These are phyloP conservation scores for Osmoderma eremita DNA, from an alignment of 2,888 invertebrate genomes.

Conservation along the genomic window DNA sequence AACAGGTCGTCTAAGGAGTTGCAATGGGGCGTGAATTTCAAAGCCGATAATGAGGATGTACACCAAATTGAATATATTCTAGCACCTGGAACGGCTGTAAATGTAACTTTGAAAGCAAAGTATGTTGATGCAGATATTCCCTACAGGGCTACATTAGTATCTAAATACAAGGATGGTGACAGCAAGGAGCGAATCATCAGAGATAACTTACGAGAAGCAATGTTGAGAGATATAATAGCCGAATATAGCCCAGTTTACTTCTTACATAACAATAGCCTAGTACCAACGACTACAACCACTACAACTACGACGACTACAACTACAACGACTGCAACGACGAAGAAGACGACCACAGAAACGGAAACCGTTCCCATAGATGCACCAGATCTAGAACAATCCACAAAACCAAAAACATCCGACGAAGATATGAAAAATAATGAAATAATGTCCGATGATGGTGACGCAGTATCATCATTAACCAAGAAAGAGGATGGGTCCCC, in stretches of 20 bases:
- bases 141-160: constrained; percentile 77
- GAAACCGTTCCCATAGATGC: constrained; percentile 63
- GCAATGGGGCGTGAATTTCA: constrained; percentile 73
- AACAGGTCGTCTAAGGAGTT: constrained; percentile 62
- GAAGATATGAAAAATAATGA: constrained; percentile 57
- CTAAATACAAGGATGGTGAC: constrained; percentile 73
- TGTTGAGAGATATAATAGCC: constrained; percentile 74
- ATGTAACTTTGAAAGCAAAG: constrained; percentile 81
- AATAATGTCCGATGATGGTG: constrained; percentile 60
- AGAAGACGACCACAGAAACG: constrained; percentile 70
- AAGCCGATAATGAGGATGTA: constrained; percentile 67
- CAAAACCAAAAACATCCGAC: constrained; percentile 37
- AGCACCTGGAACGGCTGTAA: constrained; percentile 82
- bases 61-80: constrained; percentile 67
- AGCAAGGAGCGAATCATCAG: constrained; percentile 69
- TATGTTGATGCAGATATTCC: constrained; percentile 79
- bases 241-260: constrained; percentile 83
- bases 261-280: constrained; percentile 77
- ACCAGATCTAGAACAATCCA: constrained; percentile 56
- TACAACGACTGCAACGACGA: constrained; percentile 65
- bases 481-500: constrained; percentile 56
- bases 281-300: constrained; percentile 80
- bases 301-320: constrained; percentile 67
- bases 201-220: constrained; percentile 74
- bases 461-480: constrained; percentile 59